A percentile compares a stretch with the other conserved stretches of the same genome.
Evolutionary conservation across 2,113 vertebrate species (phyloP).

Genomic region (Oncorhynchus nerka): DNA sequence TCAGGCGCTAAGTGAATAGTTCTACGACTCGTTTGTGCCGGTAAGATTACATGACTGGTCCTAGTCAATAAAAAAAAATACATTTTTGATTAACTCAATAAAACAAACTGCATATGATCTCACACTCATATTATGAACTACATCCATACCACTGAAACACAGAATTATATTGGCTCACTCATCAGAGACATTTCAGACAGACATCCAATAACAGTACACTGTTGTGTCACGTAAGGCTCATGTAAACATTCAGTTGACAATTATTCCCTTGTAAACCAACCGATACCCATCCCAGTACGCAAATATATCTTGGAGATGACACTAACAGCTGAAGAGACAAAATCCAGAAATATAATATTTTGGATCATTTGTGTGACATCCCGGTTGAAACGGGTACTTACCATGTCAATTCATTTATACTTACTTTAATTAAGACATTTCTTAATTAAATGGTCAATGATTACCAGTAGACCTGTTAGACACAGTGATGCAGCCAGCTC

Average conservation of each 20-base stretch:
- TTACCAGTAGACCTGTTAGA: constrained; percentile 31
- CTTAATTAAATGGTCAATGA: no score
- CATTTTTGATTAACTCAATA: not conserved
- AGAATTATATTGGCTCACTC: not conserved
- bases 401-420: no score
- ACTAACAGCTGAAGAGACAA: not conserved
- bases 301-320: not conserved
- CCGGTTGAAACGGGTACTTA: no score
- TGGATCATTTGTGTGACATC: no score
- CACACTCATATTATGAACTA: not conserved
- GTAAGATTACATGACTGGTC: not conserved
- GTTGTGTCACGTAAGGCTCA: constrained; percentile 9
- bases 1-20: no score
- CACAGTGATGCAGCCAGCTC: constrained; percentile 17
- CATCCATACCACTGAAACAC: not conserved
- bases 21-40: not conserved
- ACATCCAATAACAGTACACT: not conserved
- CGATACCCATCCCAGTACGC: no score
- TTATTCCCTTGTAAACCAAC: not conserved
- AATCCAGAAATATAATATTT: not conserved
- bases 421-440: no score
- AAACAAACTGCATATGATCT: not conserved
- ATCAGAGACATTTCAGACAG: not conserved
- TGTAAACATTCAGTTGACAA: constrained; percentile 26
- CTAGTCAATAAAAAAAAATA: not conserved